Conservation (phyloP, 2,797 vertebrate genomes). For the Choloepus didactylus region DNA sequence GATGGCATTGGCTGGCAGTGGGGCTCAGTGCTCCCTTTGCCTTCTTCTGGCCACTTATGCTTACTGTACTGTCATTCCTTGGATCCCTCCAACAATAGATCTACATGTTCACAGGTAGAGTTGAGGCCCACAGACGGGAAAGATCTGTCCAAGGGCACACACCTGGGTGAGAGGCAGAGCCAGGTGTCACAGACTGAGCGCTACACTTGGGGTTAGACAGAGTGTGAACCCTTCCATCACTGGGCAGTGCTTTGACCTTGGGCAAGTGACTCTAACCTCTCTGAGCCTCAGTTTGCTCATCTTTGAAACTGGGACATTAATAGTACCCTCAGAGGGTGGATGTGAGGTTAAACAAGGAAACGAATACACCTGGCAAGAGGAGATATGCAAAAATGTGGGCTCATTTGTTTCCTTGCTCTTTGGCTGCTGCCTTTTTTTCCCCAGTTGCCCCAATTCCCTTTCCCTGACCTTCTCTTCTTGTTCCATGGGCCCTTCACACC, state of each 20-base stretch:
- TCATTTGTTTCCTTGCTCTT: slow-evolving; percentile 33
- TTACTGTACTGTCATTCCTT: not conserved
- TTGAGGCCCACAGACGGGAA: not conserved
- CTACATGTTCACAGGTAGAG: not conserved
- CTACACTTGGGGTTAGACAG: not conserved
- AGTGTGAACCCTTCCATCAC: not conserved
- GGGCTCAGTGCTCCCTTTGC: not conserved
- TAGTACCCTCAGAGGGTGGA: not conserved
- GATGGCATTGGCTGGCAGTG: slow-evolving; percentile 76
- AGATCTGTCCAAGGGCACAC: not conserved
- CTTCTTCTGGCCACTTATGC: not conserved
- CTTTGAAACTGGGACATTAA: not conserved
- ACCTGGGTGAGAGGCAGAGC: not conserved
- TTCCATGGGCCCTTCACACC: not conserved
- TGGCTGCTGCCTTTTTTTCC: not conserved
- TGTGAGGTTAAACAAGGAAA: not conserved
- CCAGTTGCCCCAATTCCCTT: not conserved
- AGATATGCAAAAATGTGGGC: slow-evolving; percentile 32
- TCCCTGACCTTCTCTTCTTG: slow-evolving; percentile 73
- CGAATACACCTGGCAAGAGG: slow-evolving; percentile 49
- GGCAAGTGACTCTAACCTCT: slow-evolving; percentile 15
- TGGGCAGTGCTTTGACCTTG: not conserved
- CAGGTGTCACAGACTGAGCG: rapidly evolving
- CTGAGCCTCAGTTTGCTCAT: slow-evolving; percentile 66
- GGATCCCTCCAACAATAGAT: not conserved